Percentiles rank a stretch among this genome's conserved stretches.
Conservation (phyloP, 2,113 vertebrate species). For the Atrichornis clamosus region DNA sequence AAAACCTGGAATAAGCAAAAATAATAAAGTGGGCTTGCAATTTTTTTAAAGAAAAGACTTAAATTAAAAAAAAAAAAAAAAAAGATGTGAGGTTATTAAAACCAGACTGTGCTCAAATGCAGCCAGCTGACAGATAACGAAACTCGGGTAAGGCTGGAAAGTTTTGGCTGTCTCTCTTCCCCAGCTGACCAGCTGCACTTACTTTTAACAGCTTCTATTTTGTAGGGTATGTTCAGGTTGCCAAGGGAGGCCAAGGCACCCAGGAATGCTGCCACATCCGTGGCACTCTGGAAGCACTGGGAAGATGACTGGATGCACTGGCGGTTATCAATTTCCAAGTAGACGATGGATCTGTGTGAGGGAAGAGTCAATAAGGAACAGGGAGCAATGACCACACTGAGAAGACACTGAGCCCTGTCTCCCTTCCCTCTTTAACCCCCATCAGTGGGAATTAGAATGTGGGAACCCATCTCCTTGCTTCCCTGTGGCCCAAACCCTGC, state of each 20-base stretch:
- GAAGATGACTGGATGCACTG: slow-evolving; percentile 89
- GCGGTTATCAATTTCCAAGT: slow-evolving; percentile 95
- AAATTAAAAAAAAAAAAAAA: neutral
- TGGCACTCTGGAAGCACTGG: slow-evolving; percentile 92
- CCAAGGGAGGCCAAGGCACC: slow-evolving; percentile 91
- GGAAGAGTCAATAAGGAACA: neutral
- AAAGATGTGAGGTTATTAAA: neutral
- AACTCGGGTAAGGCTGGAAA: neutral
- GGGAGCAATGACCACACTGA: rapidly evolving
- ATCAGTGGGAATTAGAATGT: neutral
- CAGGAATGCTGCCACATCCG: slow-evolving; percentile 90
- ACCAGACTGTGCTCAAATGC: neutral
- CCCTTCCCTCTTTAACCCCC: neutral
- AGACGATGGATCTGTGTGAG: slow-evolving; percentile 84
- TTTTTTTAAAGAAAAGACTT: neutral
- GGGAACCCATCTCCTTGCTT: neutral
- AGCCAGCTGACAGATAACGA: neutral
- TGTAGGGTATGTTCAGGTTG: slow-evolving; percentile 90
- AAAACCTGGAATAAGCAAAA: slow-evolving; percentile 52
- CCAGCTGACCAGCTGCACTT: slow-evolving; percentile 50
- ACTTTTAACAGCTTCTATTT: slow-evolving; percentile 93
- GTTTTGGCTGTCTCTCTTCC: neutral
- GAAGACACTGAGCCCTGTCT: neutral
- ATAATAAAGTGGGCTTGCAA: neutral
- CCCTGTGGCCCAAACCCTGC: neutral